Base-by-base conservation (phyloP, 1,140 invertebrate genomes). In the Stenopsyche tienmushanensis region DNA sequence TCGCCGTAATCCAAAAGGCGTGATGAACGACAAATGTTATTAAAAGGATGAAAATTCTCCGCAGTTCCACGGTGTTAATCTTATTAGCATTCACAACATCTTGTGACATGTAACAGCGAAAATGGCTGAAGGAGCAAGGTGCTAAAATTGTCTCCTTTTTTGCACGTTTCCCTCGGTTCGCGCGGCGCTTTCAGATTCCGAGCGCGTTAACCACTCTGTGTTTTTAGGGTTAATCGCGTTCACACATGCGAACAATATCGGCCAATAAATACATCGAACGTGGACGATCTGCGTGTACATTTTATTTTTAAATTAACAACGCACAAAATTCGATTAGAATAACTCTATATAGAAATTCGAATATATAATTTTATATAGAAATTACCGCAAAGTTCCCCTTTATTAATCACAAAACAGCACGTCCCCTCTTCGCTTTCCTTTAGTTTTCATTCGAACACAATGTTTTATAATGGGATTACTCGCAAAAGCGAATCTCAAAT, bases 391-490 rank as follows among this genome's bases (percentile, higher is more conserved):
- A n/a, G n/a, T n/a, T 23, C 23, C 57, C 42, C 55, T 20, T 60
- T 47, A 60, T 60, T 60, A 60, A 60, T 60, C 57, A 34, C 41
- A 20, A 20, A 24, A 29, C 26, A 34, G 29, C 54, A 2, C 41
- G 42, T 58, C 26, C 57, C 57, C 24, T 26, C 21, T 34, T 34
- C 41, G 26, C 44, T 60, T 60, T 60, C 57, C 39, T 23, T 60
- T 49, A 47, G 57, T 60, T 60, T 60, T 49, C 57, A 60, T 60
- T 60, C 44, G 17, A 58, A 58, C 55, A 47, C 20, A 15, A 47
- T 60, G 57, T 39, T 60, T 47, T 47, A 60, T 60, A 60, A 60
- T 60, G 57, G 57, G 57, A 60, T 60, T 60, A 60, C 25, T 57
- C 57, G 15, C 25, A n/a, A 21, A 34, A 17, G 18, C 23, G 8